Conservation (phyloP, 2,797 vertebrate genomes). For the Aeoliscus strigatus region DNA sequence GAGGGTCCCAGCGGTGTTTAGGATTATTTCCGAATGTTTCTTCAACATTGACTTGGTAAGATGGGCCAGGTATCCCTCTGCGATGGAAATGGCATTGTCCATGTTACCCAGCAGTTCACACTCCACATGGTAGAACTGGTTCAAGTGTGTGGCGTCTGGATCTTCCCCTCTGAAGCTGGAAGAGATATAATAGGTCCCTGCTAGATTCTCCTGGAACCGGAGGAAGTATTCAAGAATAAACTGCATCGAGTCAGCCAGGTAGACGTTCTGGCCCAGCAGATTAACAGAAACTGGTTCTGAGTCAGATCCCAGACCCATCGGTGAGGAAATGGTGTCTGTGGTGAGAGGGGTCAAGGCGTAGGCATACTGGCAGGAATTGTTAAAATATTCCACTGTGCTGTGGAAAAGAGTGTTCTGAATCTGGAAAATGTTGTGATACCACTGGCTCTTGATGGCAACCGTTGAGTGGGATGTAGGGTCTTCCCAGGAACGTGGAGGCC, state of each 20-base stretch:
- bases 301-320: conserved; percentile 80
- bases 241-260: conserved; percentile 81
- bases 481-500: conserved; percentile 69
- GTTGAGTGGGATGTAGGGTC: conserved; percentile 68
- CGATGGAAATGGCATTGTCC: conserved; percentile 70
- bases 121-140: conserved; percentile 82
- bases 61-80: conserved; percentile 72
- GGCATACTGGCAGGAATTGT: conserved; percentile 65
- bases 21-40: conserved; percentile 68
- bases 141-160: conserved; percentile 77
- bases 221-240: conserved; percentile 81
- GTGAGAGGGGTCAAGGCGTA: conserved; percentile 79
- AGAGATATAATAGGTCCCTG: conserved; percentile 76
- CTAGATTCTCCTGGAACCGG: conserved; percentile 74
- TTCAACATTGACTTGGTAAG: conserved; percentile 73
- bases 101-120: conserved; percentile 78
- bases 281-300: conserved; percentile 77
- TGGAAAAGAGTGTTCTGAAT: conserved; percentile 82
- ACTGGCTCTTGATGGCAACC: conserved; percentile 71
- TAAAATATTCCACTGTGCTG: conserved; percentile 78
- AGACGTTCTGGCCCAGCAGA: conserved; percentile 74
- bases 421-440: conserved; percentile 78
- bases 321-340: conserved; percentile 81
- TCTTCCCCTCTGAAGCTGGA: conserved; percentile 80
- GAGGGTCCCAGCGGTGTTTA: conserved; percentile 67